Evolutionary conservation across 2,113 vertebrate species (phyloP), one percentile per base, ranked within the genome.

Genomic region (Myxocyprinus asiaticus): DNA sequence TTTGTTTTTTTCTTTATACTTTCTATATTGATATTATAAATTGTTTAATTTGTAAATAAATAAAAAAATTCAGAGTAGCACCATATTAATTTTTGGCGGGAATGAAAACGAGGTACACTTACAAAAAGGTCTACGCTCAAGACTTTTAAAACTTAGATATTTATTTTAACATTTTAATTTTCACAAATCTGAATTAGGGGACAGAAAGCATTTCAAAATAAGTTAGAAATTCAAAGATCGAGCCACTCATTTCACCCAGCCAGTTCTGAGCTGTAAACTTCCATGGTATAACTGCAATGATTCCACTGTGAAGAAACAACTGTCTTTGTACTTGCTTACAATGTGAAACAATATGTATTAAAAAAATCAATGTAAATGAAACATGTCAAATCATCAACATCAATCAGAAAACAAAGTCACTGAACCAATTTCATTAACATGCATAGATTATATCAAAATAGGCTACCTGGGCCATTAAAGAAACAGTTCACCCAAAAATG

Each of bases 61-160:
- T 33, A 33, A 33, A 33, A 33, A 33, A 33, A 33, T 33, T 3
- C 22, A 33, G 22, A 33, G 22, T 33, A 3, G 22, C 22, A 3
- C 22, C 22, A 33, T 33, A 33, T 33, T 33, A 3, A 33, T 33
- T 33, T 33, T 33, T 33, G 22, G 22, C 22, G 22, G 22, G 22
- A 33, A 33, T 33, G 22, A 33, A 33, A 33, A 33, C 3, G 22
- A 33, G 22, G 22, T 33, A 33, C 22, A 33, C 22, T 33, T 33
- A 33, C n/a, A 33, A 33, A 33, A 33, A 33, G 22, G 22, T n/a
- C n/a, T n/a, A n/a, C n/a, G n/a, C n/a, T n/a, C n/a, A n/a, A n/a
- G n/a, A n/a, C n/a, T 53, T 61, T 66, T 62, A 12, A 73, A 67
- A 85, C 67, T 58, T 64, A 77, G 51, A 70, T 58, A 80, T 85